These are phyloP conservation scores for Turnix velox DNA, from an alignment of 2,113 vertebrate species.

Conservation along the genomic window DNA sequence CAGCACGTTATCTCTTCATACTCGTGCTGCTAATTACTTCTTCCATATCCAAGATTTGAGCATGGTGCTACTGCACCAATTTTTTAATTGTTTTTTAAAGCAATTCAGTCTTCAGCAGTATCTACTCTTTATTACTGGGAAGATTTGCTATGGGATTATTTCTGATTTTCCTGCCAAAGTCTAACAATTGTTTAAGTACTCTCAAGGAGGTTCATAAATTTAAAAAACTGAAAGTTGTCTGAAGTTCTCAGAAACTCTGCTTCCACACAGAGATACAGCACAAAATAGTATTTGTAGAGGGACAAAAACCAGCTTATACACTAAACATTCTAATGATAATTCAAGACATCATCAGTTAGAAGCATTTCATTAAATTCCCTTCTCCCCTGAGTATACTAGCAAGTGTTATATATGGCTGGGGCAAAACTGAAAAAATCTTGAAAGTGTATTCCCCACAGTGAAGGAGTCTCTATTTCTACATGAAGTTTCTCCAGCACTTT, in stretches of 20 bases:
- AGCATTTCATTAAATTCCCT: not conserved
- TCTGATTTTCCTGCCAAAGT: not conserved
- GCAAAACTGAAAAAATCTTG: not conserved
- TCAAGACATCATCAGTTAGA: not conserved
- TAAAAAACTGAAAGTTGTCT: not conserved
- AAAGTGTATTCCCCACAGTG: not conserved
- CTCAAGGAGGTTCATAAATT: not conserved
- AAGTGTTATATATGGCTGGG: not conserved
- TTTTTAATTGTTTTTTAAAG: not conserved
- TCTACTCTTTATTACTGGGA: not conserved
- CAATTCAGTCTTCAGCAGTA: not conserved
- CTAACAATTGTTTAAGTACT: not conserved
- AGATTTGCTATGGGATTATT: not conserved
- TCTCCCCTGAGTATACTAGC: not conserved
- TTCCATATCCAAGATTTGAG: not conserved
- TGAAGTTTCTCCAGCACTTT: not conserved
- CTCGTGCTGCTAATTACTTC: not conserved
- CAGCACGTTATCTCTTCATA: not conserved
- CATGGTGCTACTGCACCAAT: not conserved
- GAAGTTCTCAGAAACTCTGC: not conserved
- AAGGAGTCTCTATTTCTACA: not conserved
- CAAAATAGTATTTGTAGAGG: not conserved
- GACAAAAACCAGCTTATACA: not conserved
- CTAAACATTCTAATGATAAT: not conserved
- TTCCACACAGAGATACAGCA: not conserved